Evolutionary conservation across 2,113 vertebrate species (phyloP).

Genomic region (Danio rerio): DNA sequence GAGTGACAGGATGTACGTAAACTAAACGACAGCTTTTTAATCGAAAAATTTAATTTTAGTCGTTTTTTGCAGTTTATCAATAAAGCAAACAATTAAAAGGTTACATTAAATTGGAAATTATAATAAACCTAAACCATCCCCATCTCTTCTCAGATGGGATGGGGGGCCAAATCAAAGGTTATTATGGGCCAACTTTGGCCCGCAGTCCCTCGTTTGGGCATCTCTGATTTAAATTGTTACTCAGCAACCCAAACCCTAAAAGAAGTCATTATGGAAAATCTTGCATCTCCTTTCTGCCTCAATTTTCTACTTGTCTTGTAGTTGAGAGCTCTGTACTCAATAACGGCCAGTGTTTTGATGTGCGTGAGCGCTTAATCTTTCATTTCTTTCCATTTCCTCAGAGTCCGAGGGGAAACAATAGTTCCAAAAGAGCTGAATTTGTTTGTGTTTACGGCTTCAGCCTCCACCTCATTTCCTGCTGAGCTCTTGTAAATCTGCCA

Average conservation of each 20-base stretch:
- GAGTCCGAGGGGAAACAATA: conserved; percentile 58
- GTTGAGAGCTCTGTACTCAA: conserved; percentile 46
- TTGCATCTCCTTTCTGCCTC: conserved; percentile 51
- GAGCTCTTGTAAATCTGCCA: conserved; percentile 16
- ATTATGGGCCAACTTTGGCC: too few relatives aligned
- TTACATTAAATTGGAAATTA: too few relatives aligned
- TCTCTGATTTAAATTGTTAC: too few relatives aligned
- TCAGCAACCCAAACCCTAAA: conserved; percentile 53
- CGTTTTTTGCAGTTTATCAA: too few relatives aligned
- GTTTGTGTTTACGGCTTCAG: conserved; percentile 55
- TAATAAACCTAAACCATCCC: too few relatives aligned
- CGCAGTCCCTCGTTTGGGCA: too few relatives aligned
- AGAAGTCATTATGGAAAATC: conserved; percentile 58
- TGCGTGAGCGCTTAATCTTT: conserved; percentile 64
- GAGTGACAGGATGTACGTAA: too few relatives aligned
- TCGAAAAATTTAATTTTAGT: too few relatives aligned
- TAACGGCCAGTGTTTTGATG: conserved; percentile 54
- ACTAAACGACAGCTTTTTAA: too few relatives aligned
- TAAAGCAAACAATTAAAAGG: too few relatives aligned
- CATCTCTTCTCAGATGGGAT: too few relatives aligned
- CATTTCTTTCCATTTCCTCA: conserved; percentile 59
- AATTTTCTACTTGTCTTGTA: background rate
- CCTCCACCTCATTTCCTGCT: conserved; percentile 54
- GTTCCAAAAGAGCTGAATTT: conserved; percentile 56
- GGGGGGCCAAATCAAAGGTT: too few relatives aligned